phyloP scores from a whole-genome alignment of 2,888 invertebrate species.

The Autographa gamma region DNA sequence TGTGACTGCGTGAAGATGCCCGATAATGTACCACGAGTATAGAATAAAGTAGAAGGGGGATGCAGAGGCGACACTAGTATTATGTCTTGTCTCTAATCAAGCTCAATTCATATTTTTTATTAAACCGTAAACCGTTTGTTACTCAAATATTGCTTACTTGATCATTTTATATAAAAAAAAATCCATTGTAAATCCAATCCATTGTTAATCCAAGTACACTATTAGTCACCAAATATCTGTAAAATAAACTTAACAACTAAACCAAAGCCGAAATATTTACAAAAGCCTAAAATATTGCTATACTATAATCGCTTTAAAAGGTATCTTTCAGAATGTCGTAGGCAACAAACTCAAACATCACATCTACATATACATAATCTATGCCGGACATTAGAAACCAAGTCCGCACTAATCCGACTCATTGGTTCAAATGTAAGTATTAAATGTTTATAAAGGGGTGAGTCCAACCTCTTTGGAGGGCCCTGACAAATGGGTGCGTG shows the following conservation, averaged over 20 bases:
- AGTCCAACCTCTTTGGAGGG: conserved; percentile 68
- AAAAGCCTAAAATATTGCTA: too few species aligned
- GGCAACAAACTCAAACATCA: conserved; percentile 5
- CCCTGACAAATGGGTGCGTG: conserved; percentile 72
- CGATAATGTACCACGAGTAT: conserved; percentile 44
- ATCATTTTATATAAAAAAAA: too few species aligned
- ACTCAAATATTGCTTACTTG: too few species aligned
- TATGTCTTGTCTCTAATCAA: neutral
- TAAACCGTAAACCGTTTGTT: too few species aligned
- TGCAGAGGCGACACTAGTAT: conserved; percentile 16
- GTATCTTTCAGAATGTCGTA: neutral
- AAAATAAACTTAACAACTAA: too few species aligned
- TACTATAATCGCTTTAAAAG: too few species aligned
- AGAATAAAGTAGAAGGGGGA: neutral
- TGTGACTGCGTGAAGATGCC: conserved; percentile 62
- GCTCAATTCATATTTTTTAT: too few species aligned
- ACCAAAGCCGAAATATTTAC: too few species aligned
- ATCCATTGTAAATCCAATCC: too few species aligned
- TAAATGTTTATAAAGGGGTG: conserved; percentile 73
- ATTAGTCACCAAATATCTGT: too few species aligned
- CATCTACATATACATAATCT: conserved; percentile 29
- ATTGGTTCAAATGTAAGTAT: conserved; percentile 67
- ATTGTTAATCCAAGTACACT: too few species aligned
- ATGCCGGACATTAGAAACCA: conserved; percentile 56
- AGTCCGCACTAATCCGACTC: conserved; percentile 63